These are phyloP conservation scores for Alces alces DNA, from an alignment of 2,113 vertebrate genomes.

Conservation along the genomic window DNA sequence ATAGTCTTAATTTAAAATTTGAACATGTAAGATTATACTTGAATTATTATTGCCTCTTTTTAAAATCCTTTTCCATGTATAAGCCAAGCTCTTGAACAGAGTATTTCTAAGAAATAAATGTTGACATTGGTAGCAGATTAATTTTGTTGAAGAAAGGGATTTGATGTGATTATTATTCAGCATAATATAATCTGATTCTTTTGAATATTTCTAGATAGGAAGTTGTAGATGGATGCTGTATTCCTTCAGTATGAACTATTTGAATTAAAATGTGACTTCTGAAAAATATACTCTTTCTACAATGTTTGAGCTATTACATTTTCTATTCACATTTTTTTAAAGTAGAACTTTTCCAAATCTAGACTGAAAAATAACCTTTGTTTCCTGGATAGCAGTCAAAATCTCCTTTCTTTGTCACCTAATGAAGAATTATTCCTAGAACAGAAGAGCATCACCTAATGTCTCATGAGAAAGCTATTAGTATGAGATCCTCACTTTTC, in stretches of 20 bases:
- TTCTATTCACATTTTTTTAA: not conserved
- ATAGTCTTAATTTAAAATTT: constrained; percentile 63
- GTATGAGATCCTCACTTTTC: constrained; percentile 50
- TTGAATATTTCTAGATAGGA: constrained; percentile 35
- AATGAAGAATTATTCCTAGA: constrained; percentile 52
- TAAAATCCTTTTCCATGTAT: constrained; percentile 76
- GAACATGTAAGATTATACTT: constrained; percentile 60
- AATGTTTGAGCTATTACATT: constrained; percentile 34
- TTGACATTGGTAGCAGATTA: constrained; percentile 71
- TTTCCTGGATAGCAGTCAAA: constrained; percentile 26
- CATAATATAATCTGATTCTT: constrained; percentile 57
- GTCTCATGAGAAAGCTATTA: constrained; percentile 70
- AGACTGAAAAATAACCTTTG: constrained; percentile 53
- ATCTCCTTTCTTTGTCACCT: constrained; percentile 41
- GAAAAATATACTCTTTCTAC: constrained; percentile 10
- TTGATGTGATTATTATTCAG: constrained; percentile 73
- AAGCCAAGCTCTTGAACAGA: constrained; percentile 70
- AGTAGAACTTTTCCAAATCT: constrained; percentile 31
- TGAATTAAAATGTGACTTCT: constrained; percentile 50
- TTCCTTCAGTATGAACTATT: constrained; percentile 19
- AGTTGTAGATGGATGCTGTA: not conserved
- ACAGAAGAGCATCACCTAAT: constrained; percentile 47
- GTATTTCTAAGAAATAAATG: constrained; percentile 76
- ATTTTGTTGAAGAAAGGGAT: constrained; percentile 62
- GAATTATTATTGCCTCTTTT: constrained; percentile 65